Evolutionary conservation across 92 coral and sea anemone species (phyloP), one percentile per base, ranked within the genome.

Genomic region (Galaxea fascicularis): DNA sequence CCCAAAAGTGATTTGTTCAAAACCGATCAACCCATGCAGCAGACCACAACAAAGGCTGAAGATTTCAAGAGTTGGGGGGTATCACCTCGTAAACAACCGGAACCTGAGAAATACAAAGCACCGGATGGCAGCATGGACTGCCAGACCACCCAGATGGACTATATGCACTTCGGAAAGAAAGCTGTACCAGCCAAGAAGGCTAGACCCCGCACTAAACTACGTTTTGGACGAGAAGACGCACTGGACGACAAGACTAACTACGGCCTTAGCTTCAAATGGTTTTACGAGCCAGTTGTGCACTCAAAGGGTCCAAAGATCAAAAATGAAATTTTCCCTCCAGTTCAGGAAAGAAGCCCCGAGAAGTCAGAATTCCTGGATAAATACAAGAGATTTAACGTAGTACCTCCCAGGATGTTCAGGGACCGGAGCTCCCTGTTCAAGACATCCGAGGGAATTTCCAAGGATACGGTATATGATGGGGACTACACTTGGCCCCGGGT

Each of bases 161-260:
- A 92, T 62, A 89, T 88, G 25, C 87, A 92, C 89, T 95, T 94
- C 65, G 96, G 98, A 8, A 91, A 77, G n/a, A 89, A 86, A 60
- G 98, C 95, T 16, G 82, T 92, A 15, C 98, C 98, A 26, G 98
- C 98, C 13, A 90, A 65, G 58, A 90, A 82, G 52, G 98, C 98
- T 1, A 86, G 98, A 72, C 98, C 98, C 26, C 92, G 96, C 77
- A 96, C 98, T 53, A 96, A 94, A 91, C 96, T 96, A 26, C 88
- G 85, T 51, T 93, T 95, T 65, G 98, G 98, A 31, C 92, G 98
- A 18, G 98, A 96, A 75, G 92, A 94, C 30, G 60, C 90, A 13
- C 85, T 96, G 4, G 97, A 92, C 59, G 95, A 95, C 54, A 96
- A 87, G 22, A 96, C 98, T 14, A 94, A 92, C 74, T 96, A 96